Conservation (phyloP, 1,140 invertebrate species). For the Callitettix versicolor region DNA sequence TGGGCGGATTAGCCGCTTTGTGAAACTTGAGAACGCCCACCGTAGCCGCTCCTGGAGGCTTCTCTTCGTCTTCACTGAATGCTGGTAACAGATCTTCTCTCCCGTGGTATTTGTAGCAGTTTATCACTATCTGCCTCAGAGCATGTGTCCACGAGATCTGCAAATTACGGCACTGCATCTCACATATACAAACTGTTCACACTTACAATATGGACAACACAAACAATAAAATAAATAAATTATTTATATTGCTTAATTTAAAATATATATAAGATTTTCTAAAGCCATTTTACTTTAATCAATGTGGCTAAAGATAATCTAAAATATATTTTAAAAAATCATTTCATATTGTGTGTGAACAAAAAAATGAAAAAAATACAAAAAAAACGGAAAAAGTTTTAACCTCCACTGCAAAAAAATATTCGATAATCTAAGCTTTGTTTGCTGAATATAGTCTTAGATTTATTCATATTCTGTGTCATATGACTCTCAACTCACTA, state of each 20-base stretch:
- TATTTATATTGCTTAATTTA: constrained; percentile 11
- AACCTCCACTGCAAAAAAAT: too few species aligned
- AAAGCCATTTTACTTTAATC: too few species aligned
- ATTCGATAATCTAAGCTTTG: too few species aligned
- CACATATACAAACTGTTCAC: constrained; percentile 10
- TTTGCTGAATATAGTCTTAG: too few species aligned
- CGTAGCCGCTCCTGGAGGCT: constrained; percentile 35
- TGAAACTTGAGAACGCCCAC: constrained; percentile 54
- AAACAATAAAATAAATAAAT: not conserved
- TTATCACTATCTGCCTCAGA: constrained; percentile 92
- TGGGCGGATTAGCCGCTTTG: constrained; percentile 4
- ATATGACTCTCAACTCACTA: too few species aligned
- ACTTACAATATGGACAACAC: constrained; percentile 13
- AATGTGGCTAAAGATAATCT: too few species aligned
- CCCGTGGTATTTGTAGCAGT: constrained; percentile 97
- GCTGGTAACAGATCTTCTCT: constrained; percentile 89
- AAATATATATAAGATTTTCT: not conserved
- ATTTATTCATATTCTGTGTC: too few species aligned
- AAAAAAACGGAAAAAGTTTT: too few species aligned
- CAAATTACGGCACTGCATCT: constrained; percentile 25
- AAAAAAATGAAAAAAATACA: too few species aligned
- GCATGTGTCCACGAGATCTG: constrained; percentile 98
- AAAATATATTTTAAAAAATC: too few species aligned
- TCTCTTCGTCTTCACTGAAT: constrained; percentile 86
- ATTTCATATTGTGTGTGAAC: too few species aligned